Conservation (phyloP, 1,140 invertebrate genomes). For the Galleria mellonella region DNA sequence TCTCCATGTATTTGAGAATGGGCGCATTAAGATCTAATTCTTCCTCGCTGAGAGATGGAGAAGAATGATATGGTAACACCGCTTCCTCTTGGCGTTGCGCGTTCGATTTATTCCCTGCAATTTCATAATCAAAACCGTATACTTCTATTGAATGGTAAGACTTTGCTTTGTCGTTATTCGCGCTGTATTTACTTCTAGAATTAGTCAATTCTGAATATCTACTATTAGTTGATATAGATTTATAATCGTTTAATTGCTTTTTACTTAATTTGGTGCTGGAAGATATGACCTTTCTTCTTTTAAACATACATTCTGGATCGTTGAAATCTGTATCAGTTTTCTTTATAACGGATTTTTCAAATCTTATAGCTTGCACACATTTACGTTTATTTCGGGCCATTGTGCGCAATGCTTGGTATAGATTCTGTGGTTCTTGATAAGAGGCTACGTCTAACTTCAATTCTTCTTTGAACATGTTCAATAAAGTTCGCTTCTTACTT, state of each 20-base stretch:
- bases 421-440: slow-evolving; percentile 28
- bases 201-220: background rate
- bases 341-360: background rate
- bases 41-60: too few relatives aligned
- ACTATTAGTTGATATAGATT: background rate
- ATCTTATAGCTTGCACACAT: slow-evolving; percentile 7
- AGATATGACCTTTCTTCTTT: slow-evolving; percentile 8
- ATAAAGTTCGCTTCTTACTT: slow-evolving; percentile 22
- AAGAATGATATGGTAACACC: too few relatives aligned
- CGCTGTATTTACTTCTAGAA: background rate
- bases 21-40: too few relatives aligned
- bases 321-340: background rate
- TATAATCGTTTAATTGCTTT: slow-evolving; percentile 1
- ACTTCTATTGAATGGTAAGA: slow-evolving; percentile 32
- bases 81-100: too few relatives aligned
- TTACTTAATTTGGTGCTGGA: background rate
- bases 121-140: slow-evolving; percentile 25
- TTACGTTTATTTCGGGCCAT: slow-evolving; percentile 35
- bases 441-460: slow-evolving; percentile 14
- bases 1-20: too few relatives aligned
- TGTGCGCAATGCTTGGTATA: slow-evolving; percentile 34
- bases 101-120: background rate
- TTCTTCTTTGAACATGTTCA: slow-evolving; percentile 36
- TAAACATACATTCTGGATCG: slow-evolving; percentile 13
- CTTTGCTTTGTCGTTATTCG: slow-evolving; percentile 3